Conservation (phyloP, 64 coral and sea anemone species). For the Pocillopora damicornis region DNA sequence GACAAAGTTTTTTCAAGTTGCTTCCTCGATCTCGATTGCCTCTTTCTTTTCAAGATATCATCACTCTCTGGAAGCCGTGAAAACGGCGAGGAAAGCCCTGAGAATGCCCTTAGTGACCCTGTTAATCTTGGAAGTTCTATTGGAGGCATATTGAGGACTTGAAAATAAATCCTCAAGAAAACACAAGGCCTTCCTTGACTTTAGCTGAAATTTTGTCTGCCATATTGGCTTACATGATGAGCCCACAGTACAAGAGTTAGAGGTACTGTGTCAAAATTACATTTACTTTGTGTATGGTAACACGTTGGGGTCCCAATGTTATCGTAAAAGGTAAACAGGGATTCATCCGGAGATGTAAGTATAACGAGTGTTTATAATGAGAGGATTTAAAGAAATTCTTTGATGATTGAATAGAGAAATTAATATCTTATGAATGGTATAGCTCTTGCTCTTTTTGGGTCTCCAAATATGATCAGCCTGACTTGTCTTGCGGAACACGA, state of each 20-base stretch:
- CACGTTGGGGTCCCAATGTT: no score
- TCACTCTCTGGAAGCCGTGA: not conserved
- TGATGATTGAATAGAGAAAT: no score
- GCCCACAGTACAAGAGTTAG: not conserved
- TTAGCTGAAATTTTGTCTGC: not conserved
- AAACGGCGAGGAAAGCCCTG: slow-evolving; percentile 67
- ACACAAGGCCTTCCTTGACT: not conserved
- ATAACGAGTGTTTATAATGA: no score
- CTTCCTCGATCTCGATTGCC: slow-evolving; percentile 65
- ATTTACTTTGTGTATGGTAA: not conserved
- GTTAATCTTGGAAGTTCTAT: slow-evolving; percentile 92
- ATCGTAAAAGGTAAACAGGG: no score
- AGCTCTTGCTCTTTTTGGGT: no score
- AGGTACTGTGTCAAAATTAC: not conserved
- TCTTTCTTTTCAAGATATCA: slow-evolving; percentile 75
- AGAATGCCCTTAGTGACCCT: slow-evolving; percentile 91
- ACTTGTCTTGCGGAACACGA: no score
- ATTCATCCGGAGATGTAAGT: no score
- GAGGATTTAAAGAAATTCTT: no score
- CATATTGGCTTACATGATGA: not conserved
- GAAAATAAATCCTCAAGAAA: not conserved
- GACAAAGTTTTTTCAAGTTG: slow-evolving; percentile 63
- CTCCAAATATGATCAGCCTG: no score
- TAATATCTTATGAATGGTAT: no score
- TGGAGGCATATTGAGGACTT: slow-evolving; percentile 24